Base-by-base conservation (phyloP, 2,113 vertebrate genomes). In the Chaetops frenatus region DNA sequence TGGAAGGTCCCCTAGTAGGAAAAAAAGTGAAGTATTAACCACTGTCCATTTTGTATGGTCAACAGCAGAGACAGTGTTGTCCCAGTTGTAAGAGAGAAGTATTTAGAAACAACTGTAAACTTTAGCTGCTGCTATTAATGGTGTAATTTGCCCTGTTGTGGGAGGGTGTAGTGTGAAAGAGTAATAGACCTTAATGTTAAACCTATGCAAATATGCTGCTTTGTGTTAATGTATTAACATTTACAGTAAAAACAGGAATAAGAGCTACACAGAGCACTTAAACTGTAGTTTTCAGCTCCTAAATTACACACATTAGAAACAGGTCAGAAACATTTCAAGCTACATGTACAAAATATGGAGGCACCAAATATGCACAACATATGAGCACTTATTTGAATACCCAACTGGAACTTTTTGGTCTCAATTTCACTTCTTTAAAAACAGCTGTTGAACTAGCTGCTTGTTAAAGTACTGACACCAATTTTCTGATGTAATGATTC, bases 1-100 rank as follows among this genome's bases (percentile, higher is more conserved):
- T 11, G 61, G 71, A 82, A 94, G 91, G 48, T 95, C 86, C 19
- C 96, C 98, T 98, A 50, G 28, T 3, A 93, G 71, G 90, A 19
- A 45, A 81, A 44, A 11, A 45, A 38, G 28, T 1, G 7, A 74
- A 15, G 10, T 8, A 35, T 67, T 56, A 74, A 96, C 20, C 96
- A 94, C 6, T 97, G 93, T 25, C 64, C 88, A 40, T 97, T 97
- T 83, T 74, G 13, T 80, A 38, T 8, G 15, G 29, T 4, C n/a
- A 85, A 42, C 19, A 93, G n/a, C 40, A 90, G 69, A 74, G 44
- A 45, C 35, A n/a, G 11, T 15, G 24, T 2, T 40, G 7, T 33
- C 10, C n/a, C 33, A 45, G 33, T 3, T 19, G 20, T 2, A 28
- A 67, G 17, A 76, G 21, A 28, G 16, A 79, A 72, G 20, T 4